Base-by-base conservation (phyloP, 2,797 vertebrate species). In the Mionectes olivaceus region DNA sequence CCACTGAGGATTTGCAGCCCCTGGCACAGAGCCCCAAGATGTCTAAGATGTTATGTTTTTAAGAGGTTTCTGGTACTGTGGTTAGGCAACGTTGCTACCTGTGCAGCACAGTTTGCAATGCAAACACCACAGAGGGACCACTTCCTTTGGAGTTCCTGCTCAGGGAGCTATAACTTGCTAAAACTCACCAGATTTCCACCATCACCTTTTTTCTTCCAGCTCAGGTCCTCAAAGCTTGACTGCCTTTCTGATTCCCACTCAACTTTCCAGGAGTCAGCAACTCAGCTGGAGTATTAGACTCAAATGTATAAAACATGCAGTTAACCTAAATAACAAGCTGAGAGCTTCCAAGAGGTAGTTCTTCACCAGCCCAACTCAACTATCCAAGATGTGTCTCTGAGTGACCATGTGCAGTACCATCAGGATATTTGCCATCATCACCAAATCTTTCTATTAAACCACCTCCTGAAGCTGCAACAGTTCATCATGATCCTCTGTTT, bases 321-420 rank as follows among this genome's bases (percentile, higher is more conserved):
- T 64, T 91, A 88, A 74, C n/a, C 53, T 64, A 87, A 95, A 86
- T 56, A 94, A 73, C 43, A 81, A 75, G 43, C 46, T 43, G 12
- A 44, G 28, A 5, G 27, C 73, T 95, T 94, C 63, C 74, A 87
- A 82, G 59, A 67, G 37, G 59, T 22, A 59, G 52, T 52, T 61
- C 53, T 33, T 93, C 55, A 50, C 11, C 55, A 83, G 50, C 55
- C 81, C 44, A 67, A 15, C 84, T 35, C 32, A 27, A 73, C 46
- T 74, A 19, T 49, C 37, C 52, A 55, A 68, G 67, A 80, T 19
- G 10, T 63, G 25, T 21, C 33, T 49, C 89, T 37, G 49, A 49
- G 30, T 19, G 52, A 93, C 69, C 47, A 49, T 33, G 49, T 9
- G 0, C 0, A 13, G 33, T 22, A 76, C 19, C 52, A 53, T 13